Evolutionary conservation across 1,140 invertebrate species (phyloP).

Genomic region (Platyura marginata): DNA sequence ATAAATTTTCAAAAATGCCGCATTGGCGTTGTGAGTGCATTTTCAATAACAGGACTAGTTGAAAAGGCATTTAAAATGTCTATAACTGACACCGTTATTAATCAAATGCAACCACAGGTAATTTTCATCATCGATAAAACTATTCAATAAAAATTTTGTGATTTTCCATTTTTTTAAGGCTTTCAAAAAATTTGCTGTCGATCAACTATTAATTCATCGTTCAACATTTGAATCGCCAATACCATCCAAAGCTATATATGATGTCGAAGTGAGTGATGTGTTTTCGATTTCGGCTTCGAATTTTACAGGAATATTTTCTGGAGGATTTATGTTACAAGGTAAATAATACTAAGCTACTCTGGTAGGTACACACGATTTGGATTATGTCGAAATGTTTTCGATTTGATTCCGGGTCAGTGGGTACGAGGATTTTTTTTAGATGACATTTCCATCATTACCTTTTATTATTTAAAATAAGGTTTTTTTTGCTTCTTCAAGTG

Average conservation of each 20-base stretch:
- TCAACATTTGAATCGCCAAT: slow-evolving; percentile 28
- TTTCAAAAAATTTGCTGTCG: slow-evolving; percentile 57
- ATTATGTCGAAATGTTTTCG: no score
- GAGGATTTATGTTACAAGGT: slow-evolving; percentile 32
- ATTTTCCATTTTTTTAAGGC: slow-evolving; percentile 17
- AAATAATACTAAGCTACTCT: no score
- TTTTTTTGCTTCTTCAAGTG: no score
- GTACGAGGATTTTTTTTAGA: no score
- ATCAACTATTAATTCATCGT: slow-evolving; percentile 35
- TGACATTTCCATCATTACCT: no score
- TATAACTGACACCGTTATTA: slow-evolving; percentile 32
- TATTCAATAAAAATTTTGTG: not conserved
- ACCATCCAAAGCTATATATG: slow-evolving; percentile 51
- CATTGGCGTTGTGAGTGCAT: slow-evolving; percentile 41
- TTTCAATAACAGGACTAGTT: slow-evolving; percentile 48
- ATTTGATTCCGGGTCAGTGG: no score
- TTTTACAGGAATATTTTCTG: slow-evolving; percentile 28
- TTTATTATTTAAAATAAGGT: no score
- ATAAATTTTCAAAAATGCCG: slow-evolving; percentile 39
- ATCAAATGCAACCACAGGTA: slow-evolving; percentile 39
- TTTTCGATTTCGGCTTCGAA: slow-evolving; percentile 43
- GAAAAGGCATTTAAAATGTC: slow-evolving; percentile 31
- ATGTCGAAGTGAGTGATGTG: slow-evolving; percentile 43
- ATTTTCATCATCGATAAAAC: no score
- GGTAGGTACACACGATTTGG: no score